phyloP scores from a whole-genome alignment of 2,113 vertebrate species.

The Neoarius graeffei region DNA sequence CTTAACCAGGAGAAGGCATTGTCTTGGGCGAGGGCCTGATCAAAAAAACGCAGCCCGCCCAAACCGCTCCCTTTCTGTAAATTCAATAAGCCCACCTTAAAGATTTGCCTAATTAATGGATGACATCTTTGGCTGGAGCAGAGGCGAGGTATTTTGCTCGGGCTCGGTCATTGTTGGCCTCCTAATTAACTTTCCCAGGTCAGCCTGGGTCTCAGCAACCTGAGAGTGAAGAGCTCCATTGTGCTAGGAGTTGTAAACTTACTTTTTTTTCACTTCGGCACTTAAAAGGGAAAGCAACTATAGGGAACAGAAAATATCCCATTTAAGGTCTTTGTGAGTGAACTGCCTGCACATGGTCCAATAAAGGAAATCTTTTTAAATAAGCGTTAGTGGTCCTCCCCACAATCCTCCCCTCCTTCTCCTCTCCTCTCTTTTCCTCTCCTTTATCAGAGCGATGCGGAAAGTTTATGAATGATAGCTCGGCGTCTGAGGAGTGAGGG shows the following conservation, averaged over 20 bases:
- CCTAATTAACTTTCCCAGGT: slow-evolving; percentile 99
- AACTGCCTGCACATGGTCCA: slow-evolving; percentile 91
- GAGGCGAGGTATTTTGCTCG: slow-evolving; percentile 99
- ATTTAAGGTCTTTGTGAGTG: slow-evolving; percentile 95
- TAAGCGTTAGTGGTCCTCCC: slow-evolving; percentile 81
- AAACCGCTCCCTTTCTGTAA: slow-evolving; percentile 94
- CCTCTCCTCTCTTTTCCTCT: slow-evolving; percentile 67
- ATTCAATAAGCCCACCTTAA: slow-evolving; percentile 99
- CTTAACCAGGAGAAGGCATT: slow-evolving; percentile 83
- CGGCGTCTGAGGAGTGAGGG: slow-evolving; percentile 65
- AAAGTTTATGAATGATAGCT: slow-evolving; percentile 81
- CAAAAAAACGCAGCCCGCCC: slow-evolving; percentile 92
- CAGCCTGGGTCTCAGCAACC: slow-evolving; percentile 99
- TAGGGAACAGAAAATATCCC: slow-evolving; percentile 98
- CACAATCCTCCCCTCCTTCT: slow-evolving; percentile 51
- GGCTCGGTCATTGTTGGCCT: slow-evolving; percentile 99
- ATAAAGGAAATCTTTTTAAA: slow-evolving; percentile 84
- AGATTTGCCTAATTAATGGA: slow-evolving; percentile 99
- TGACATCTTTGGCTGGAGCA: slow-evolving; percentile 99
- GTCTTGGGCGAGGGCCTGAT: slow-evolving; percentile 87
- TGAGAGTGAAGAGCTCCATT: slow-evolving; percentile 99
- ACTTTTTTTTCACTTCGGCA: slow-evolving; percentile 94
- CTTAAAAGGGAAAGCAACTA: slow-evolving; percentile 98
- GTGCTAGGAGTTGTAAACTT: slow-evolving; percentile 98
- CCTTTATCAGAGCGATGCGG: slow-evolving; percentile 60